These are phyloP conservation scores for Ptychoptera contaminata DNA, from an alignment of 2,888 invertebrate species.

Conservation along the genomic window DNA sequence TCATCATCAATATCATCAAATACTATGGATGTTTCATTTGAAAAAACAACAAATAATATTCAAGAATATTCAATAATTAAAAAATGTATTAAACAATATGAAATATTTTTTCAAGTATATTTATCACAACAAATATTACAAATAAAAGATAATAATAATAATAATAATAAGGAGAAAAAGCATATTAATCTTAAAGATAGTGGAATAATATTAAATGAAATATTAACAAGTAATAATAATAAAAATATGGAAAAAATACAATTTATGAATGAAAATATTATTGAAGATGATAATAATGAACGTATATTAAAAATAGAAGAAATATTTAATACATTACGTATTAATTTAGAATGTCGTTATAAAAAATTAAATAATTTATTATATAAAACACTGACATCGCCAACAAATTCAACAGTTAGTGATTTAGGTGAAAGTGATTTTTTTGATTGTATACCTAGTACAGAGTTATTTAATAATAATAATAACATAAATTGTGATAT, in stretches of 20 bases:
- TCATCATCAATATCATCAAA: slow-evolving; percentile 5
- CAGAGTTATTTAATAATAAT: slow-evolving; percentile 11
- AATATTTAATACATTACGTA: slow-evolving; percentile 31
- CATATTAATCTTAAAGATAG: background rate
- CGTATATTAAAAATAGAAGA: slow-evolving; percentile 27
- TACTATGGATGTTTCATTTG: background rate
- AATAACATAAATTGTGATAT: background rate
- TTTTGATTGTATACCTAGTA: slow-evolving; percentile 17
- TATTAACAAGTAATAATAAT: slow-evolving; percentile 1
- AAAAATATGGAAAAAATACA: background rate
- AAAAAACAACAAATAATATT: slow-evolving; percentile 5
- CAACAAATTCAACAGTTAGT: slow-evolving; percentile 13
- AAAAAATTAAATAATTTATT: slow-evolving; percentile 29
- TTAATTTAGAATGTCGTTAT: slow-evolving; percentile 32
- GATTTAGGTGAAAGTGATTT: slow-evolving; percentile 25
- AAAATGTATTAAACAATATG: slow-evolving; percentile 40
- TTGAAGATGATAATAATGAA: slow-evolving; percentile 26
- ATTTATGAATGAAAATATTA: slow-evolving; percentile 29
- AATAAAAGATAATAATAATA: slow-evolving; percentile 8
- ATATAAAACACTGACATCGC: slow-evolving; percentile 10
- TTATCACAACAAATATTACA: slow-evolving; percentile 14
- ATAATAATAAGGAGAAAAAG: background rate
- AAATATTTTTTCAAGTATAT: slow-evolving; percentile 34
- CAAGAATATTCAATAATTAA: slow-evolving; percentile 35
- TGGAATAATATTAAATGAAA: background rate